Conservation (phyloP, 2,888 invertebrate species). For the Oligia fasciuncula region DNA sequence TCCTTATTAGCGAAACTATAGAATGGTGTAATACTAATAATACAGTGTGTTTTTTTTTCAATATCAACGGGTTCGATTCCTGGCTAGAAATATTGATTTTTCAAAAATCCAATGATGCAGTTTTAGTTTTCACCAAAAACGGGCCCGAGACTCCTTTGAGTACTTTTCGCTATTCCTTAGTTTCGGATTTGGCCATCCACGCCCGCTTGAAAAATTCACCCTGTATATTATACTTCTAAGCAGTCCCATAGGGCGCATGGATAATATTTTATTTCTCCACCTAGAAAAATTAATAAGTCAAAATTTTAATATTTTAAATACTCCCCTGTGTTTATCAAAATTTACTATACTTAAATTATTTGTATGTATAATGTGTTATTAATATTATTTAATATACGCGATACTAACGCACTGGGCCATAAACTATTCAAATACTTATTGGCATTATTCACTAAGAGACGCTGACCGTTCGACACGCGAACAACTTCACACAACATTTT, state of each 20-base stretch:
- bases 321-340: slow-evolving; percentile 6
- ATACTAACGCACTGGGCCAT: slow-evolving; percentile 33
- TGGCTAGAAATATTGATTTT: too few species aligned
- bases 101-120: too few species aligned
- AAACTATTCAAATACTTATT: slow-evolving; percentile 1
- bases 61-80: too few species aligned
- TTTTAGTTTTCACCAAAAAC: too few species aligned
- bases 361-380: slow-evolving; percentile 21
- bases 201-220: too few species aligned
- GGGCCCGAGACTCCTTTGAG: too few species aligned
- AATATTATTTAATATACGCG: slow-evolving; percentile 32
- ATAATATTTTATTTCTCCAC: slow-evolving; percentile 8
- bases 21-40: too few species aligned
- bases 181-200: too few species aligned
- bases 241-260: slow-evolving; percentile 22
- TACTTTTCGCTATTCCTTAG: too few species aligned
- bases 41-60: too few species aligned
- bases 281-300: neutral
- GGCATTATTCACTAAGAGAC: slow-evolving; percentile 1
- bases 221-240: neutral
- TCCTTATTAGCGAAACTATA: too few species aligned
- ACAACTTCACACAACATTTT: neutral
- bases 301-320: neutral
- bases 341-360: slow-evolving; percentile 2
- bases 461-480: neutral